Evolutionary conservation across 2,797 vertebrate species (phyloP).

Genomic region (Holocentrus rufus): DNA sequence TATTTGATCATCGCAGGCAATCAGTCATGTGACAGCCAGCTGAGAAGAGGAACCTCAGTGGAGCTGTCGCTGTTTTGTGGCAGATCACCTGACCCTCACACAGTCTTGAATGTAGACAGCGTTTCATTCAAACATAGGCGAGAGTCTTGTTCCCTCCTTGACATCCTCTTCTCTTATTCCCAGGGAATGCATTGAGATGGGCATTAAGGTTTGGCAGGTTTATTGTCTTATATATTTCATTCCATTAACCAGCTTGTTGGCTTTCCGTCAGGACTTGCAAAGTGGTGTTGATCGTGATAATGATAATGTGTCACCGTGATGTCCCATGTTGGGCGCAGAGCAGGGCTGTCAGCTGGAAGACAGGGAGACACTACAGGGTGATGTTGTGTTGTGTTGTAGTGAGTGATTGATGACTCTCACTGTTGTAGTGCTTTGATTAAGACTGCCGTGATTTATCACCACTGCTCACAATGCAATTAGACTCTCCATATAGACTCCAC

Average conservation of each 20-base stretch:
- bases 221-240: conserved; percentile 53
- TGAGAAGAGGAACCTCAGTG: conserved; percentile 24
- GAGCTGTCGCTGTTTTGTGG: conserved; percentile 10
- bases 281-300: conserved; percentile 74
- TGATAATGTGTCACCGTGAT: conserved; percentile 72
- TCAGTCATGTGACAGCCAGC: conserved; percentile 39
- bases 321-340: conserved; percentile 57
- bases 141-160: neutral
- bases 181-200: conserved; percentile 14
- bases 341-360: conserved; percentile 53
- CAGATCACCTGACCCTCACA: neutral
- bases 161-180: neutral
- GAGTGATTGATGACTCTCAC: conserved; percentile 83
- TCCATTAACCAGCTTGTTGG: conserved; percentile 59
- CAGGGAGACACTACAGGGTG: conserved; percentile 56
- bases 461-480: conserved; percentile 80
- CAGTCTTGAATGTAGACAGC: neutral
- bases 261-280: conserved; percentile 65
- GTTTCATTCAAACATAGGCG: conserved; percentile 11
- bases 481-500: conserved; percentile 72
- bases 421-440: conserved; percentile 82
- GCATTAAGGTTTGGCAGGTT: conserved; percentile 50
- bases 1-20: conserved; percentile 48
- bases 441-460: conserved; percentile 81
- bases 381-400: conserved; percentile 68